A percentile compares a stretch with the other conserved stretches of the same genome.
These are phyloP conservation scores for Alloplasta piceator DNA, from an alignment of 2,888 invertebrate species.

Conservation along the genomic window DNA sequence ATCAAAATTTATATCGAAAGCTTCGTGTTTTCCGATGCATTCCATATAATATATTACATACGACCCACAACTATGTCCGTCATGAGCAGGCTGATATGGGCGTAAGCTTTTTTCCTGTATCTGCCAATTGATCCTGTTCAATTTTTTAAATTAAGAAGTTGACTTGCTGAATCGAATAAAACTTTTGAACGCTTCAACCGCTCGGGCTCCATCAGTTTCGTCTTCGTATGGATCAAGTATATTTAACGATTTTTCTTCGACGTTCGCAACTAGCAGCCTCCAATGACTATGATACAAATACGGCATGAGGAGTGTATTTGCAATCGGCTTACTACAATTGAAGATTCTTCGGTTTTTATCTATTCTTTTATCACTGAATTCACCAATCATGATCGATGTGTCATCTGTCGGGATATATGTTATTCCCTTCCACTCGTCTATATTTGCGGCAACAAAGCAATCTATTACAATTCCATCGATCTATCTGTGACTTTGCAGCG, in stretches of 20 bases:
- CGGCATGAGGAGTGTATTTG: background rate
- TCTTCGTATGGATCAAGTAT: constrained; percentile 6
- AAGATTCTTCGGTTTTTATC: background rate
- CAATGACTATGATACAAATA: constrained; percentile 14
- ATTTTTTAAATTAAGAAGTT: background rate
- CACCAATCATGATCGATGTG: background rate
- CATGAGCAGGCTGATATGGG: constrained; percentile 26
- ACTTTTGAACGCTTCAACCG: constrained; percentile 36
- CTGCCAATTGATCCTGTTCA: constrained; percentile 5
- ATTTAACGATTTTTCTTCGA: background rate
- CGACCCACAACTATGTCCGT: constrained; percentile 39
- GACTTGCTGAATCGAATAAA: constrained; percentile 27
- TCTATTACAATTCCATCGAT: constrained; percentile 26
- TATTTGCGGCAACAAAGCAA: background rate
- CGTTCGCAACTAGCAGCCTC: background rate
- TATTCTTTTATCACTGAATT: background rate
- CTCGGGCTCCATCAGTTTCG: background rate
- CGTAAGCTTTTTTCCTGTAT: background rate
- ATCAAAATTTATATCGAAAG: constrained; percentile 18
- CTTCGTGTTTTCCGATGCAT: constrained; percentile 17
- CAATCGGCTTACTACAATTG: background rate
- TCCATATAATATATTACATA: constrained; percentile 52
- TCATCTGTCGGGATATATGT: background rate
- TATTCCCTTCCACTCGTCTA: constrained; percentile 4
- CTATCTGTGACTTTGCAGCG: background rate